phyloP scores from a whole-genome alignment of 2,888 invertebrate genomes.

The Cepaea hortensis region DNA sequence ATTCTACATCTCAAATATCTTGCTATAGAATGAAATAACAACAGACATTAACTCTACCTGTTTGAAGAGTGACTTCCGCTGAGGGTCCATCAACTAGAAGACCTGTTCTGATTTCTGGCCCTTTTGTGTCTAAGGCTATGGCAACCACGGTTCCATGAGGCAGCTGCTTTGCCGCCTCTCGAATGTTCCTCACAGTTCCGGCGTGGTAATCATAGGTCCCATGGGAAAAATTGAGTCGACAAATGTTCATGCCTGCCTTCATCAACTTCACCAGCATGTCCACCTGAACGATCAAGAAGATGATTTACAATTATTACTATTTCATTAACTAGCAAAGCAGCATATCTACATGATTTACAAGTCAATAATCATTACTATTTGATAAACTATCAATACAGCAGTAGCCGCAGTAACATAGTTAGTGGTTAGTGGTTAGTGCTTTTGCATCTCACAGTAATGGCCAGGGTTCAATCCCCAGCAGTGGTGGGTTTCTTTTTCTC shows the following conservation, averaged over 20 bases:
- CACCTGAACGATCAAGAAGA: not conserved
- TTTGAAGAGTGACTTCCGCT: conserved; percentile 90
- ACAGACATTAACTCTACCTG: conserved; percentile 7
- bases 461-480: too few relatives aligned
- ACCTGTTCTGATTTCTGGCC: conserved; percentile 99
- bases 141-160: conserved; percentile 87
- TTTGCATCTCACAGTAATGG: too few relatives aligned
- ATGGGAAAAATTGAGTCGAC: conserved; percentile 95
- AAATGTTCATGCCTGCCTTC: conserved; percentile 96
- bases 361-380: too few relatives aligned
- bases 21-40: not conserved
- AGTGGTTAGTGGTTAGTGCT: too few relatives aligned
- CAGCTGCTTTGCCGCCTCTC: conserved; percentile 84
- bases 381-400: too few relatives aligned
- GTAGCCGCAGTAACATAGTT: too few relatives aligned
- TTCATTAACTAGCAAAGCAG: conserved; percentile 75
- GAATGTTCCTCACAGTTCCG: conserved; percentile 91
- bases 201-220: conserved; percentile 88
- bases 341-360: conserved; percentile 76
- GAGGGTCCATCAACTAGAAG: conserved; percentile 91
- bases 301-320: not conserved
- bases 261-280: conserved; percentile 92
- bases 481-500: too few relatives aligned
- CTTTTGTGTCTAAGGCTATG: conserved; percentile 97
- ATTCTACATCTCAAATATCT: not conserved